Percentiles rank a stretch among this genome's conserved stretches.
phyloP scores from a whole-genome alignment of 2,888 invertebrate species.

The Drosophila kuntzei region DNA sequence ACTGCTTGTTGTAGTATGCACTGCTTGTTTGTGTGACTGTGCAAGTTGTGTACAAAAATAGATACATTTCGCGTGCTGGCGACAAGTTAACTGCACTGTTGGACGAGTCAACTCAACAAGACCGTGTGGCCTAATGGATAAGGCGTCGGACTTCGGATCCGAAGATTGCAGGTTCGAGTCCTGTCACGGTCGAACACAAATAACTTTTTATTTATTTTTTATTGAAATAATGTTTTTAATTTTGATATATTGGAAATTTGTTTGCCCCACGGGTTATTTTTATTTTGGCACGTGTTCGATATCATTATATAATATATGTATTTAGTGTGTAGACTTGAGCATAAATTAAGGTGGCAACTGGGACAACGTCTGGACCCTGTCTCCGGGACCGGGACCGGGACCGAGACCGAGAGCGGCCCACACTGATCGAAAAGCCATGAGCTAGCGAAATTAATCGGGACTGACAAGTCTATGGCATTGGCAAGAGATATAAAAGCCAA shows the following conservation, averaged over 20 bases:
- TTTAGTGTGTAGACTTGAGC: constrained; percentile 20
- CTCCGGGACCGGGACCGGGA: too few relatives aligned
- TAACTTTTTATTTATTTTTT: constrained; percentile 33
- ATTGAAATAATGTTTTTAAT: too few relatives aligned
- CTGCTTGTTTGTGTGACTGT: constrained; percentile 41
- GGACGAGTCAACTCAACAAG: constrained; percentile 42
- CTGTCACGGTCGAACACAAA: constrained; percentile 61
- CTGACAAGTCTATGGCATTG: constrained; percentile 43
- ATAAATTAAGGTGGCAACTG: constrained; percentile 27
- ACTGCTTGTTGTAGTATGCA: constrained; percentile 39
- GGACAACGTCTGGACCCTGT: background rate
- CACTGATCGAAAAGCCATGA: constrained; percentile 46
- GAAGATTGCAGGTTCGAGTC: constrained; percentile 76
- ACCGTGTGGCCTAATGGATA: constrained; percentile 74
- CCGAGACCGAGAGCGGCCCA: constrained; percentile 30
- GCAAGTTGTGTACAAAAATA: constrained; percentile 17
- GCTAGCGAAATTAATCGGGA: constrained; percentile 46
- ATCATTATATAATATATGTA: constrained; percentile 22
- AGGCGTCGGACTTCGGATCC: constrained; percentile 75
- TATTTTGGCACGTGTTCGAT: background rate
- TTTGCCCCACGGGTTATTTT: background rate
- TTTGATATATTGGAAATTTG: constrained; percentile 5
- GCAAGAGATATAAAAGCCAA: constrained; percentile 60
- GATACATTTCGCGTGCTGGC: constrained; percentile 32
- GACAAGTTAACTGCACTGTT: constrained; percentile 36